A percentile compares a stretch with the other conserved stretches of the same genome.
Evolutionary conservation across 1,140 invertebrate species (phyloP).

Genomic region (Heliothis subflexa): DNA sequence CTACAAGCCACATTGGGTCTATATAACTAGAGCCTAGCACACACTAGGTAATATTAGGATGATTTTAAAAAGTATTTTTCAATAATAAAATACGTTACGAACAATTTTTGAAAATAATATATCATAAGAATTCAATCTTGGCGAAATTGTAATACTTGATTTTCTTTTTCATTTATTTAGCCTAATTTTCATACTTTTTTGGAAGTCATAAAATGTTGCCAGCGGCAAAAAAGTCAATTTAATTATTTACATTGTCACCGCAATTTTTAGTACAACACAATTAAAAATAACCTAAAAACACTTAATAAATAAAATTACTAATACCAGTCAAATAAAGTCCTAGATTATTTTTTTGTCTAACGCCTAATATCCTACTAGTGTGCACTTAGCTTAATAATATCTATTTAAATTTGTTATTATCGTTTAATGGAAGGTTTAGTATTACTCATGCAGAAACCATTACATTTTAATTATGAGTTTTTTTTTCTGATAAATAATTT

Average conservation of each 20-base stretch:
- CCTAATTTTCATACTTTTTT: too few relatives aligned
- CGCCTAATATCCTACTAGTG: slow-evolving; percentile 13
- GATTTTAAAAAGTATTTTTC: neutral
- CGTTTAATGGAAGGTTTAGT: slow-evolving; percentile 71
- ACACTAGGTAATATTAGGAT: slow-evolving; percentile 29
- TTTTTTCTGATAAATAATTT: slow-evolving; percentile 39
- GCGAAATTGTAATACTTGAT: too few relatives aligned
- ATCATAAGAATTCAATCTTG: neutral
- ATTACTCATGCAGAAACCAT: slow-evolving; percentile 36
- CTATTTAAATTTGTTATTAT: slow-evolving; percentile 69
- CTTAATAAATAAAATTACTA: neutral
- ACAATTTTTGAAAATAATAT: neutral
- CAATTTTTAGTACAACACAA: neutral
- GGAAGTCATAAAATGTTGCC: neutral
- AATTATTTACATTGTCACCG: slow-evolving; percentile 9
- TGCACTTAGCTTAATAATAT: slow-evolving; percentile 34
- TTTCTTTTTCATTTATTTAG: too few relatives aligned
- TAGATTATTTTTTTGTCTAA: neutral
- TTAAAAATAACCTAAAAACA: neutral
- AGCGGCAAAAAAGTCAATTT: slow-evolving; percentile 11
- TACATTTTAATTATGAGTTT: slow-evolving; percentile 24
- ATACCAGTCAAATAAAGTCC: neutral
- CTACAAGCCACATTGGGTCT: slow-evolving; percentile 78
- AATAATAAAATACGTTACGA: neutral
- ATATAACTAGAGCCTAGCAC: slow-evolving; percentile 48